These are phyloP conservation scores for Columba guinea DNA, from an alignment of 2,797 vertebrate genomes.

Conservation along the genomic window DNA sequence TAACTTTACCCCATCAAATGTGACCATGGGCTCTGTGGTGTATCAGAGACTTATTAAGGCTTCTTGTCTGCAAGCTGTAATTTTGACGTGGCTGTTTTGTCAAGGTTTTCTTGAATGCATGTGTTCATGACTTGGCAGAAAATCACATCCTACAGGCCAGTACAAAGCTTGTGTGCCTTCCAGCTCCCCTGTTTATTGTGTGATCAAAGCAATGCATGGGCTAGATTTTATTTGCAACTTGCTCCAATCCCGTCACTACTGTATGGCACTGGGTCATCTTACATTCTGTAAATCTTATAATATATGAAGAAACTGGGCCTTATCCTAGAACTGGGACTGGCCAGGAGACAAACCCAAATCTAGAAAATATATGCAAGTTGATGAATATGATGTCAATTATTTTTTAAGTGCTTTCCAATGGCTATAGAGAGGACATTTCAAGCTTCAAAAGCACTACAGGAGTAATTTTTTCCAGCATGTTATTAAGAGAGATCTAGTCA, in stretches of 20 bases:
- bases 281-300: not conserved
- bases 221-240: not conserved
- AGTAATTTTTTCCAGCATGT: not conserved
- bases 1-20: not conserved
- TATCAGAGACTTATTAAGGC: not conserved
- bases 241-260: not conserved
- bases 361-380: not conserved
- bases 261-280: not conserved
- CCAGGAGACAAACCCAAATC: not conserved
- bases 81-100: not conserved
- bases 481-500: not conserved
- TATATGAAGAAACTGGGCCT: not conserved
- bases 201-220: not conserved
- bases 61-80: not conserved
- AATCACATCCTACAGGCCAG: not conserved
- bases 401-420: not conserved
- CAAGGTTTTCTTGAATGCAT: not conserved
- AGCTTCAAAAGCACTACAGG: not conserved
- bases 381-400: not conserved
- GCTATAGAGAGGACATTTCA: not conserved
- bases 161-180: not conserved
- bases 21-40: not conserved
- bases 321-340: not conserved
- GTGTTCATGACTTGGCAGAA: not conserved
- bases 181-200: not conserved